Evolutionary conservation across 2,888 invertebrate genomes (phyloP), one percentile per base, ranked within the genome.

Genomic region (Caenorhabditis afra): DNA sequence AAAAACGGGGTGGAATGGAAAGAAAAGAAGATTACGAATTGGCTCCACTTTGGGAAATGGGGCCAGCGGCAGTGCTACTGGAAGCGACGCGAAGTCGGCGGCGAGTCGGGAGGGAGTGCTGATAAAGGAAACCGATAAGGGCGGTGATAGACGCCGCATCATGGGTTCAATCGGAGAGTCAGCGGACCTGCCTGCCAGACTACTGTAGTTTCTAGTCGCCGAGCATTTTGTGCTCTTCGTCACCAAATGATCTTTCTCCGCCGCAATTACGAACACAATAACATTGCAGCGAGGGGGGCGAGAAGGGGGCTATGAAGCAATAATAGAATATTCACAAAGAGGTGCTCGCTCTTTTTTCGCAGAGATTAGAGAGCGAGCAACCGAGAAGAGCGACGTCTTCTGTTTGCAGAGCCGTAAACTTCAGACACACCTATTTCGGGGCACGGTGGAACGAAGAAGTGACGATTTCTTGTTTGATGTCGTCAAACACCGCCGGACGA

Each of bases 401-500:
- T 23, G 45, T 65, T 55, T 52, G 50, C 35, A 10, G 22, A 41
- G 58, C 58, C 23, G 58, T 58, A 58, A 58, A 58, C 39, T 57
- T 22, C 16, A 10, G 12, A n/a, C 16, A 23, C 41, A 11, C 35
- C 49, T 16, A 50, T 59, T 68, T 68, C 59, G 52, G 44, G 37
- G 55, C 53, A 61, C 1, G 14, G 20, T 12, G 49, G 47, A 55
- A 35, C 55, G 45, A 59, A 59, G 41, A 53, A 29, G 29, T 53
- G 70, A 61, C 61, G 61, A 47, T 64, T 58, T 53, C 44, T 47
- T 70, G 47, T 70, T 70, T 68, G 68, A 45, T 59, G 23, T 52
- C 20, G 58, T 67, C 67, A 67, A 58, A 67, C 50, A 67, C 41
- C 39, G 41, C 39, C 20, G 3, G 52, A 41, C 16, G 47, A 47